Evolutionary conservation across 2,113 vertebrate genomes (phyloP).

Genomic region (Sinocyclocheilus anshuiensis): DNA sequence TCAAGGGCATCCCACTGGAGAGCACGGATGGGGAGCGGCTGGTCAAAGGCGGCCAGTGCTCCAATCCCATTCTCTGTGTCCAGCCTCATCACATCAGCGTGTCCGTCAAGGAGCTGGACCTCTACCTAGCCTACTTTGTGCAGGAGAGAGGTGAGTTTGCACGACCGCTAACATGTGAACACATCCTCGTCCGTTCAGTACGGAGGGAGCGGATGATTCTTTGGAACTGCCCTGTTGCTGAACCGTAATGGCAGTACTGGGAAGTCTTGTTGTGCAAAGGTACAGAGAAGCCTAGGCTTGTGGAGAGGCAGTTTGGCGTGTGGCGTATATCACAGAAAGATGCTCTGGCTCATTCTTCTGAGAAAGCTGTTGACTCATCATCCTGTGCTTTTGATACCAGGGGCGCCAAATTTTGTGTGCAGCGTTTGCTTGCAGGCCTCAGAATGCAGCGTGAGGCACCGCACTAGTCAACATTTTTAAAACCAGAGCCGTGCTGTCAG

Average conservation of each 20-base stretch:
- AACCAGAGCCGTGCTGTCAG: slow-evolving; percentile 18
- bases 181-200: neutral
- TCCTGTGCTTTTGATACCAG: slow-evolving; percentile 17
- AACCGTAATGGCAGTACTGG: neutral
- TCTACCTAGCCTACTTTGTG: slow-evolving; percentile 97
- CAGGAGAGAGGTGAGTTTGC: slow-evolving; percentile 87
- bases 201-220: neutral
- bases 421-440: slow-evolving; percentile 11
- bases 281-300: slow-evolving; percentile 1
- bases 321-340: slow-evolving; percentile 13
- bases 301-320: neutral
- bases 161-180: neutral
- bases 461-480: slow-evolving; percentile 16
- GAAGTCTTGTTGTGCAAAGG: slow-evolving; percentile 24
- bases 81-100: slow-evolving; percentile 97
- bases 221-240: neutral
- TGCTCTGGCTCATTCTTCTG: slow-evolving; percentile 41
- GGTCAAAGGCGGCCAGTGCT: slow-evolving; percentile 90
- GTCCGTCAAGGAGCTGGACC: slow-evolving; percentile 96
- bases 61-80: slow-evolving; percentile 91
- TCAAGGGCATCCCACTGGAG: slow-evolving; percentile 97
- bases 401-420: neutral
- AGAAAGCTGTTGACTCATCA: slow-evolving; percentile 46
- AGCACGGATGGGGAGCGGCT: slow-evolving; percentile 97
- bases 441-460: neutral